Evolutionary conservation across 2,888 invertebrate species (phyloP), one percentile per base, ranked within the genome.

Genomic region (Eupithecia pulchellata): DNA sequence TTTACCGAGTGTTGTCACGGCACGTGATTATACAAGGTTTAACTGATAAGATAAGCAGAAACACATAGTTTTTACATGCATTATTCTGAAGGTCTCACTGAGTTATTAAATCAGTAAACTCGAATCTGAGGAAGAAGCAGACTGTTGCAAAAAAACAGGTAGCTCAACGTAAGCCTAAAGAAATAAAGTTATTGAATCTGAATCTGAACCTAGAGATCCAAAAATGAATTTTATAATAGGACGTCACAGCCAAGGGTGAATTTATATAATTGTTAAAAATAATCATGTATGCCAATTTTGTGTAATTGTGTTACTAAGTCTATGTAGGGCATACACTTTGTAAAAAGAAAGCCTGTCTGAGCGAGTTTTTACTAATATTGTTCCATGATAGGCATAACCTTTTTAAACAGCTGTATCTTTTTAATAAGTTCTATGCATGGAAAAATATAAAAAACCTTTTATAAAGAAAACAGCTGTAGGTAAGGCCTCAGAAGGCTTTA

Each of bases 41-140:
- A 20, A 27, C 58, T 64, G 77, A 77, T 77, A 77, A 77, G 76
- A 76, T 73, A 75, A 70, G 57, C 47, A 39, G 61, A 67, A 27
- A 36, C 34, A 64, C 65, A 58, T 36, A 61, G 57, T 30, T 69
- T 67, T 65, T 60, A 42, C 17, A 52, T 64, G 60, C 61, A 68
- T 68, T 52, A 61, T 61, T 64, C 27, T 65, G 47, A 72, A 68
- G 68, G 68, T 11, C n/a, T n/a, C 8, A 32, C 25, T 25, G 25
- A 20, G 25, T 52, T 25, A 25, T 25, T 25, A 25, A 47, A 42
- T n/a, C 17, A 2, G 2, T 52, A 25, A 52, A 52, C 52, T 25
- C 42, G 20, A 9, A 52, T 52, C 47, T 17, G 47, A 47, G n/a
- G 11, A 2, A 11, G 3, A 2, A 20, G n/a, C n/a, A n/a, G n/a